phyloP scores from a whole-genome alignment of 2,113 vertebrate species.

The Cinclus mexicanus region DNA sequence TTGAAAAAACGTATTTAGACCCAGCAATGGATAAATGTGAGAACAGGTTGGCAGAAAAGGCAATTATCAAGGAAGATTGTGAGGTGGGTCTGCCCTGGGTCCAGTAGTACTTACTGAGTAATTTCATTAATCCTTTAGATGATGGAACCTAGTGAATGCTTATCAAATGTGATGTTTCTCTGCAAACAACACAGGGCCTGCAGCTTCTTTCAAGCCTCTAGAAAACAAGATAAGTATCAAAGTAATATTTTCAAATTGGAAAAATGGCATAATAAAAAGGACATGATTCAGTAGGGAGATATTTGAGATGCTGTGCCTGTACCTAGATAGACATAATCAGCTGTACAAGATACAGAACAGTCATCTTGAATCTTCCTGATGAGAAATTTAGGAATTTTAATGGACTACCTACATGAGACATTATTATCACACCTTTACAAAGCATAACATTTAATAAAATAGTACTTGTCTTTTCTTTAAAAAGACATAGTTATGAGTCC shows the following conservation, averaged over 20 bases:
- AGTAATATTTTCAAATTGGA: background rate
- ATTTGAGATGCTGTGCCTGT: background rate
- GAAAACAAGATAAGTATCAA: background rate
- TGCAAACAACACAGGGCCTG: background rate
- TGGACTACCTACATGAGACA: background rate
- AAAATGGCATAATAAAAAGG: background rate
- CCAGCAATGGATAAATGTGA: background rate
- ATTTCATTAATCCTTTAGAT: background rate
- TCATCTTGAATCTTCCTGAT: background rate
- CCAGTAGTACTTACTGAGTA: background rate
- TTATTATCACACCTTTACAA: background rate
- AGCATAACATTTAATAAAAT: background rate
- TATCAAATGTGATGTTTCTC: background rate
- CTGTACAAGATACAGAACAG: background rate
- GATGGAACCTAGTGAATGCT: background rate
- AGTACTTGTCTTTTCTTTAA: background rate
- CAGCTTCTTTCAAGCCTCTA: background rate
- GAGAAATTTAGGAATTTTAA: background rate
- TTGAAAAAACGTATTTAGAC: background rate
- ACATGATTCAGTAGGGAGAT: background rate
- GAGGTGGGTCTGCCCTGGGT: background rate
- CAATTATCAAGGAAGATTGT: background rate
- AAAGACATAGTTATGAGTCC: rapidly evolving
- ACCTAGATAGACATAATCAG: background rate
- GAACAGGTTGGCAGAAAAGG: background rate